Conservation (phyloP, 92 coral and sea anemone species). For the Metridium senile region DNA sequence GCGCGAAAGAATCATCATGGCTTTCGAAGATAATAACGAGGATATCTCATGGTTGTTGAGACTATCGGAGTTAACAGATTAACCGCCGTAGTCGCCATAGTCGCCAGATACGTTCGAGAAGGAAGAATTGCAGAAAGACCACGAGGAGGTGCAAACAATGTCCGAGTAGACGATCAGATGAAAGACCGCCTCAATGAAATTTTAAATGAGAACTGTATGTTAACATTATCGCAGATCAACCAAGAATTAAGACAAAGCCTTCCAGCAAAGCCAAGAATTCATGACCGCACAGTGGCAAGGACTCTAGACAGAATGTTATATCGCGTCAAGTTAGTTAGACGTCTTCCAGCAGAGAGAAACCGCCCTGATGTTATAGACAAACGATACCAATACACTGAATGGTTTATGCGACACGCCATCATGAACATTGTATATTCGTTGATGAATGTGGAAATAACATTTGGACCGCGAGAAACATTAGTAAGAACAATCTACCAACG, state of each 20-base stretch:
- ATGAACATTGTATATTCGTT: conserved; percentile 22
- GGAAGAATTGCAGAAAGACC: conserved; percentile 38
- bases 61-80: conserved; percentile 19
- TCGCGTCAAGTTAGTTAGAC: conserved; percentile 50
- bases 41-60: conserved; percentile 47
- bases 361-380: conserved; percentile 33
- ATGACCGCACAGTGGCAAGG: too few relatives aligned
- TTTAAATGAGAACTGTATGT: conserved; percentile 54
- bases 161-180: conserved; percentile 52
- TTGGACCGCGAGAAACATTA: conserved; percentile 52
- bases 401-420: conserved; percentile 26
- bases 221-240: conserved; percentile 40
- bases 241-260: conserved; percentile 48
- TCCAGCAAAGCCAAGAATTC: too few relatives aligned
- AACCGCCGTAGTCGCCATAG: conserved; percentile 34
- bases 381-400: conserved; percentile 10
- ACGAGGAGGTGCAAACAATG: conserved; percentile 42
- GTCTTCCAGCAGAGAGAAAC: conserved; percentile 50
- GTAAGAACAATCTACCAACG: conserved; percentile 34
- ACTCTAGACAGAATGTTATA: conserved; percentile 49
- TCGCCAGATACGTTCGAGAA: conserved; percentile 39
- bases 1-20: conserved; percentile 41
- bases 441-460: conserved; percentile 47
- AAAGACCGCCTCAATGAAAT: conserved; percentile 49
- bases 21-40: conserved; percentile 48